phyloP scores from a whole-genome alignment of 2,888 invertebrate genomes.

The Tridacna gigas region DNA sequence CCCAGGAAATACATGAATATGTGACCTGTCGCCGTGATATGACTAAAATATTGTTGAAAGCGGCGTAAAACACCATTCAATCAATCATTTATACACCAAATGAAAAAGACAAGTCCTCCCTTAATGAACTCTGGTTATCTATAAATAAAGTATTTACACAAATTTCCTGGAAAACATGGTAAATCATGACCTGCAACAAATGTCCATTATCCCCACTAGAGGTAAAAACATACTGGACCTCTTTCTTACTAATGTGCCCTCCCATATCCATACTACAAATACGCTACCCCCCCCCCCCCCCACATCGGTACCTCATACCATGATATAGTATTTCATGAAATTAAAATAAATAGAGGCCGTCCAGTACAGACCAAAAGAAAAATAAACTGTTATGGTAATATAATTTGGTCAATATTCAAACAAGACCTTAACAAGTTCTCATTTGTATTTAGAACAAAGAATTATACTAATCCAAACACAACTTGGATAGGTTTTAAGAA shows the following conservation, averaged over 20 bases:
- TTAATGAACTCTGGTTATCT: neutral
- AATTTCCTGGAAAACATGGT: conserved; percentile 11
- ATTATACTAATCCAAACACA: conserved; percentile 2
- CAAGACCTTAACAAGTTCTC: neutral
- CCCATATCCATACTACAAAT: neutral
- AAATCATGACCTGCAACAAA: conserved; percentile 27
- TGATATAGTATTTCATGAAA: conserved; percentile 27
- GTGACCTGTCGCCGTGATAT: no score
- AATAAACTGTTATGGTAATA: neutral
- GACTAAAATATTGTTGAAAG: no score
- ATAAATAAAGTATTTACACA: conserved; percentile 9
- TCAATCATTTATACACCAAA: conserved; percentile 24
- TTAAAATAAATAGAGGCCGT: neutral
- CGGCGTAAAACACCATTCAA: no score
- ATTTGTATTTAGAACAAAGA: neutral
- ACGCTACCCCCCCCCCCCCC: neutral
- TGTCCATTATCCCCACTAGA: conserved; percentile 21
- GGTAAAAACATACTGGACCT: neutral
- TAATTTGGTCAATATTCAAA: neutral
- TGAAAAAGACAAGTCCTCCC: conserved; percentile 17
- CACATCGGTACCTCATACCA: neutral
- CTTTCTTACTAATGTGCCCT: conserved; percentile 11
- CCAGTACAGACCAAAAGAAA: no score
- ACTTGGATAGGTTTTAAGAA: conserved; percentile 18
- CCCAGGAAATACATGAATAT: no score